A percentile compares a stretch with the other conserved stretches of the same genome.
phyloP scores from a whole-genome alignment of 2,113 vertebrate species.

The Callaeas wilsoni region DNA sequence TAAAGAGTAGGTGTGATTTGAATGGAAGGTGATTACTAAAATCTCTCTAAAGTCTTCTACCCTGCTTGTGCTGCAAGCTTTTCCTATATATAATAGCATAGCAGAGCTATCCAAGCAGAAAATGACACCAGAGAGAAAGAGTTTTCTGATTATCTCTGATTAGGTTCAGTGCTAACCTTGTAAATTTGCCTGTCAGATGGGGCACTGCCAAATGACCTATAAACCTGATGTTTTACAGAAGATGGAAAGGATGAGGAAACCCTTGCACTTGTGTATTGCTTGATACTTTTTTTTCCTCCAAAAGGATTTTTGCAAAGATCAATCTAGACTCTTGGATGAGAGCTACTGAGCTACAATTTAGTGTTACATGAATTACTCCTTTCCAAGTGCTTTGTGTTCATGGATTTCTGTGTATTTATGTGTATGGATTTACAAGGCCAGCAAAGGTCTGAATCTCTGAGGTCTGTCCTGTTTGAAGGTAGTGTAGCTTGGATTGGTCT shows the following conservation, averaged over 20 bases:
- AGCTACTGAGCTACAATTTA: background rate
- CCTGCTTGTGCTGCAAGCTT: background rate
- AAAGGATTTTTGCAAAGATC: background rate
- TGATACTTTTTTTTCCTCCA: background rate
- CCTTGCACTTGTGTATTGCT: background rate
- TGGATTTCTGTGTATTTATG: background rate
- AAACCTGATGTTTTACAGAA: background rate
- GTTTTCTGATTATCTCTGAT: slow-evolving; percentile 50
- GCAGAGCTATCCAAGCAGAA: slow-evolving; percentile 37
- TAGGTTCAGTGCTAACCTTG: slow-evolving; percentile 34
- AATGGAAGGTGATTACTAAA: slow-evolving; percentile 47
- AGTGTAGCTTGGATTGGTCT: background rate
- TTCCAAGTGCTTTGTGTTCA: background rate
- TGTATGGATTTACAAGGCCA: background rate
- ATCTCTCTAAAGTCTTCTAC: slow-evolving; percentile 10
- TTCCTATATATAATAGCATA: slow-evolving; percentile 31
- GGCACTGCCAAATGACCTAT: background rate
- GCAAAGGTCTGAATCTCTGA: background rate
- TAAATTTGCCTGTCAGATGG: slow-evolving; percentile 21
- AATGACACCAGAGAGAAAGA: slow-evolving; percentile 19
- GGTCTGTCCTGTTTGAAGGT: background rate
- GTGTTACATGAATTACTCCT: background rate
- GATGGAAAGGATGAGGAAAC: background rate
- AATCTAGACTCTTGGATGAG: background rate
- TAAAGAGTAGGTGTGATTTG: slow-evolving; percentile 40